Evolutionary conservation across 2,113 vertebrate genomes (phyloP).

Genomic region (Phainopepla nitens): DNA sequence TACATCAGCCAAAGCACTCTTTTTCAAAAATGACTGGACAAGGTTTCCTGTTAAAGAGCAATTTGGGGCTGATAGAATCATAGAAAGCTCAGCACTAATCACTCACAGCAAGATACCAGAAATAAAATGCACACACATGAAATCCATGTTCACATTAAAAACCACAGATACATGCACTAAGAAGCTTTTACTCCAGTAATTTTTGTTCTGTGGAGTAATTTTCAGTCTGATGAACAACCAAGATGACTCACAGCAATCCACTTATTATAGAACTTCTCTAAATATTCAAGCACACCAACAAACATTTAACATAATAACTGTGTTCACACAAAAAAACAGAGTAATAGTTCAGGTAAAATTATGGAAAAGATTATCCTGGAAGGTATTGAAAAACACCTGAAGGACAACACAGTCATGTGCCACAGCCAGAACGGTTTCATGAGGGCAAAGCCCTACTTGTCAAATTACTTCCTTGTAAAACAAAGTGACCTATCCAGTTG

Average conservation of each 20-base stretch:
- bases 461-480: background rate
- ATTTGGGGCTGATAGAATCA: constrained; percentile 14
- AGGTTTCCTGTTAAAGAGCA: constrained; percentile 8
- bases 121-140: background rate
- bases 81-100: constrained; percentile 17
- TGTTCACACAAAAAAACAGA: background rate
- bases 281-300: background rate
- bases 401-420: background rate
- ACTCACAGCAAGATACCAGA: background rate
- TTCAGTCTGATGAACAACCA: background rate
- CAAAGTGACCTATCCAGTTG: background rate
- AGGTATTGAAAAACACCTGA: background rate
- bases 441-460: background rate
- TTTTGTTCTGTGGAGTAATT: background rate
- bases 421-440: background rate
- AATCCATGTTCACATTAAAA: background rate
- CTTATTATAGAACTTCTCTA: background rate
- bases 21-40: background rate
- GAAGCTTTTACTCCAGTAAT: background rate
- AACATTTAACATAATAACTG: background rate
- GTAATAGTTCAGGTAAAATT: background rate
- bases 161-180: fast-evolving
- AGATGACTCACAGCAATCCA: background rate
- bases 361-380: background rate
- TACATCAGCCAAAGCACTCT: background rate